Base-by-base conservation (phyloP, 2,113 vertebrate species). In the Neodon shergylaensis region DNA sequence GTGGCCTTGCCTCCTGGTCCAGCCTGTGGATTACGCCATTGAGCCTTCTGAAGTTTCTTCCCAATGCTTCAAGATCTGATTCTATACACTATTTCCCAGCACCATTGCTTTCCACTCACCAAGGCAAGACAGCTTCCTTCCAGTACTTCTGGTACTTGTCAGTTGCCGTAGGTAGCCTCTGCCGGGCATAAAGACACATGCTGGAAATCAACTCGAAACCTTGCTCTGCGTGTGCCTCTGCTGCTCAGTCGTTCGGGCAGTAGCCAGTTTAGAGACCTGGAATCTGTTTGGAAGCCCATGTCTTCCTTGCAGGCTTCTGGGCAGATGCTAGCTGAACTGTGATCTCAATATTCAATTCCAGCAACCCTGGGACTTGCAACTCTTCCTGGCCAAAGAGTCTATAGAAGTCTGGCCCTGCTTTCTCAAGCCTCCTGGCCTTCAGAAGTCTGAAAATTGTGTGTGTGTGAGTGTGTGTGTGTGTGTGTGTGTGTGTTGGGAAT, bases 281-380 rank as follows among this genome's bases (percentile, higher is more conserved):
- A 96, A 87, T 90, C 79, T 86, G 2, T 82, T 47, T 13, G 9
- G 7, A 93, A 74, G 19, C 42, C 26, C 47, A 83, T 70, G 88
- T 78, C 31, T 94, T 92, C 39, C 52, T 89, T 85, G 19, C 11
- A 95, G 90, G 78, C 22, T 85, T 72, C 84, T 47, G 70, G n/a
- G 47, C 31, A 82, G 83, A 47, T 17, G 7, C 73, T 8, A 31
- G 72, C 17, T 52, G 47, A 91, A 73, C 49, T 70, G 21, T 79
- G 54, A 22, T 42, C 42, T n/a, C 4, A 42, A 21, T 72, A 65
- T 92, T 68, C 76, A 95, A 58, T 88, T 14, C 79, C 78, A 91
- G 13, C 11, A 89, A 39, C 5, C 39, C n/a, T 26, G 70, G 47
- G 65, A 39, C 31, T 73, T 17, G 12, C 58, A 76, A 79, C 54